Conservation (phyloP, 2,113 vertebrate genomes). For the Carassius auratus region DNA sequence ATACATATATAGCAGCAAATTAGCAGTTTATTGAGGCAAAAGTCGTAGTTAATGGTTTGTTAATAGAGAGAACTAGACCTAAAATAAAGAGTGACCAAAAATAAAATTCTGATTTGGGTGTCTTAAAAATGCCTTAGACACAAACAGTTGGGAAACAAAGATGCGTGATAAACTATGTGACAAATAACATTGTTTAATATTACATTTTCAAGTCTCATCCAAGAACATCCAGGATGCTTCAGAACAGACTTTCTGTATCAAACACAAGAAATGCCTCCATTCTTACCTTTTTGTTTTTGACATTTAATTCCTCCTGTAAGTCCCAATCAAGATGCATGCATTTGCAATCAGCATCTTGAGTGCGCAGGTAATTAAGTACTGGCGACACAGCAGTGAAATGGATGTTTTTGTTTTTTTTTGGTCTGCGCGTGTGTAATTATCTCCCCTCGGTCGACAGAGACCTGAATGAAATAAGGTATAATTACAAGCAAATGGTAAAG, state of each 20-base stretch:
- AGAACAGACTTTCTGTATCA: constrained; percentile 13
- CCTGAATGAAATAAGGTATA: constrained; percentile 66
- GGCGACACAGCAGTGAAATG: constrained; percentile 57
- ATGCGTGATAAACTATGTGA: neutral
- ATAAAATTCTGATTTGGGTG: neutral
- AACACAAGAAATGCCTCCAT: constrained; percentile 9
- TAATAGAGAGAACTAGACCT: too few species aligned
- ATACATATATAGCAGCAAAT: too few species aligned
- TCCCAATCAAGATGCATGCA: constrained; percentile 73
- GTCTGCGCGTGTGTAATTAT: constrained; percentile 54
- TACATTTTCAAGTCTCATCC: neutral
- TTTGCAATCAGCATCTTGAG: constrained; percentile 74
- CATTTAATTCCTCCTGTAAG: constrained; percentile 59
- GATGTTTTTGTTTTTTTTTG: constrained; percentile 48
- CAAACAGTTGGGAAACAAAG: neutral
- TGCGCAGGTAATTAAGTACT: constrained; percentile 73
- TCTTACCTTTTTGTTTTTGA: constrained; percentile 25
- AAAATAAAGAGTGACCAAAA: neutral
- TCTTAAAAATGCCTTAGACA: neutral
- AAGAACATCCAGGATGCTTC: neutral
- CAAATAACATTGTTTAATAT: constrained; percentile 27
- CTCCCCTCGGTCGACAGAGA: constrained; percentile 44
- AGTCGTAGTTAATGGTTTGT: too few species aligned
- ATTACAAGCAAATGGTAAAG: constrained; percentile 53
- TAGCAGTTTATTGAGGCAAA: too few species aligned